These are phyloP conservation scores for Symphodus melops DNA, from an alignment of 2,113 vertebrate species.

Conservation along the genomic window DNA sequence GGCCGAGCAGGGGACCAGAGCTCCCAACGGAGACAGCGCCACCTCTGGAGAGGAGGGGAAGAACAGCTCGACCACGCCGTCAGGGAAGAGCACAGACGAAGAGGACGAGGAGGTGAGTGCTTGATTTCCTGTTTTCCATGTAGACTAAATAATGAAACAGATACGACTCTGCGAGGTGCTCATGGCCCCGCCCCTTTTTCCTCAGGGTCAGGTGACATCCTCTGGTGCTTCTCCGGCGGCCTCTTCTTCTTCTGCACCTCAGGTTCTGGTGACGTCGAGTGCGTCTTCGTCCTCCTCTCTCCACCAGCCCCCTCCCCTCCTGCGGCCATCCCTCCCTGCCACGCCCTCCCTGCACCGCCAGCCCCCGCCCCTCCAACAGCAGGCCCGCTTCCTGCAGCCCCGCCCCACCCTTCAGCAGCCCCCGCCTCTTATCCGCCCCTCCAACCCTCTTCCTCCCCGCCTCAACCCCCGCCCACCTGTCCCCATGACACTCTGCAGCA, in stretches of 20 bases:
- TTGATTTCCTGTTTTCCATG: too few species aligned
- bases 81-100: constrained; percentile 97
- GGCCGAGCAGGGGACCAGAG: constrained; percentile 95
- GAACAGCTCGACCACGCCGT: constrained; percentile 92
- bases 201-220: constrained; percentile 87
- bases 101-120: constrained; percentile 92
- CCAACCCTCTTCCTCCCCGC: constrained; percentile 92
- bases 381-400: constrained; percentile 93
- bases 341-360: constrained; percentile 95
- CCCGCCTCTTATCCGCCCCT: constrained; percentile 96
- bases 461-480: constrained; percentile 92
- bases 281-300: constrained; percentile 82
- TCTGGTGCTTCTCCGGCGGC: constrained; percentile 90
- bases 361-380: constrained; percentile 95
- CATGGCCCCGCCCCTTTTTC: constrained; percentile 32
- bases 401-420: constrained; percentile 92
- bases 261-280: constrained; percentile 81
- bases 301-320: constrained; percentile 95
- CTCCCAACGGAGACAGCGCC: constrained; percentile 93
- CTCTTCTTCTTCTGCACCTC: constrained; percentile 79
- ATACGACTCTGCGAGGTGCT: too few species aligned
- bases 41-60: constrained; percentile 95
- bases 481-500: constrained; percentile 63
- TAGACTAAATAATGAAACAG: too few species aligned
- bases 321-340: constrained; percentile 92